A percentile compares a stretch with the other conserved stretches of the same genome.
Conservation (phyloP, 2,113 vertebrate species). For the Cynopterus brachyotis region DNA sequence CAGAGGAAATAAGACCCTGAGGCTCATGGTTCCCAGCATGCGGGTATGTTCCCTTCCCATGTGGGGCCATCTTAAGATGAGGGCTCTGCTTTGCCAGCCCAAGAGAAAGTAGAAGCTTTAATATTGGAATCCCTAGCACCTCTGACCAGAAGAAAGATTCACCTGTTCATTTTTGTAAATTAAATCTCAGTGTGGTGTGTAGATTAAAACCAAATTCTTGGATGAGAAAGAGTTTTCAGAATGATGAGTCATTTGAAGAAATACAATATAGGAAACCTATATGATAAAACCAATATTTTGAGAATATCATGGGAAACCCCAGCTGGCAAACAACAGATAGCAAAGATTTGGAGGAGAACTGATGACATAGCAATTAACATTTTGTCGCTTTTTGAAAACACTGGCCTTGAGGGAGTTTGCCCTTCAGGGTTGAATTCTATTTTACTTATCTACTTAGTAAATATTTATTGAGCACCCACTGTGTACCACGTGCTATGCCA, state of each 20-base stretch:
- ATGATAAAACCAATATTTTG: background rate
- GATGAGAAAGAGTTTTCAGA: background rate
- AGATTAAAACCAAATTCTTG: conserved; percentile 11
- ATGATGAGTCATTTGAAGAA: background rate
- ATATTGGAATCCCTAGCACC: background rate
- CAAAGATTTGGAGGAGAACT: background rate
- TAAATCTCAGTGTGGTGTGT: background rate
- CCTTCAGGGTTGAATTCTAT: background rate
- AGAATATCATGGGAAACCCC: background rate
- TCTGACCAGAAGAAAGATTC: background rate
- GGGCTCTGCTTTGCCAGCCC: background rate
- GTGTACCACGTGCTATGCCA: background rate
- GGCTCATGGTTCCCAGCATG: background rate
- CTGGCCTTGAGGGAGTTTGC: background rate
- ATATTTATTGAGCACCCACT: background rate
- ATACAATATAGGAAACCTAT: background rate
- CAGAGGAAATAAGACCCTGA: background rate
- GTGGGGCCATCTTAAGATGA: background rate
- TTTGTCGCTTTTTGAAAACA: background rate
- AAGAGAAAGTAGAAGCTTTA: background rate
- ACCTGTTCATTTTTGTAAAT: background rate
- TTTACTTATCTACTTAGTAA: background rate
- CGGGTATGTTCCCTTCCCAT: background rate
- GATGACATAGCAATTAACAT: background rate
- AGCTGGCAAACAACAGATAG: background rate